These are phyloP conservation scores for Helarctos malayanus DNA, from an alignment of 2,797 vertebrate species.

Conservation along the genomic window DNA sequence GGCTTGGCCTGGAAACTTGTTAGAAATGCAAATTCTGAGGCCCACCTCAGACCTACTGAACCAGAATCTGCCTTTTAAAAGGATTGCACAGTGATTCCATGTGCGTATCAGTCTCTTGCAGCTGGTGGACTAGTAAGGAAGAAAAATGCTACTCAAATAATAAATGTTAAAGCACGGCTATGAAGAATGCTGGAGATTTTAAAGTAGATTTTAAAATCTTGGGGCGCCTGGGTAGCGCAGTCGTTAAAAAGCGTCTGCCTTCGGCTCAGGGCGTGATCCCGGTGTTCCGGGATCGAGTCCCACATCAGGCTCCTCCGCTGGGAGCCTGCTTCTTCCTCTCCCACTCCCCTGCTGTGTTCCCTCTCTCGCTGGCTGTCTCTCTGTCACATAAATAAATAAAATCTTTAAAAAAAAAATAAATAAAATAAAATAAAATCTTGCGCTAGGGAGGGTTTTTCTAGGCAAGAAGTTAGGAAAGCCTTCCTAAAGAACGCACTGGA, in stretches of 20 bases:
- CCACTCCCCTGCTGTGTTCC: too few species aligned
- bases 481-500: not conserved
- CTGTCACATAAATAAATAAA: too few species aligned
- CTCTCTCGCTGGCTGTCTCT: too few species aligned
- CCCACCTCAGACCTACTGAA: not conserved
- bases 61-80: not conserved
- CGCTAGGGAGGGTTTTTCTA: not conserved
- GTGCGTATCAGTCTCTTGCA: not conserved
- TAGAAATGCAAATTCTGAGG: not conserved
- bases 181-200: not conserved
- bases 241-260: too few species aligned
- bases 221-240: too few species aligned
- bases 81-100: not conserved
- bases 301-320: too few species aligned
- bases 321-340: too few species aligned
- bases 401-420: not conserved
- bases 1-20: not conserved
- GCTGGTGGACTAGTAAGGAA: not conserved
- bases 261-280: too few species aligned
- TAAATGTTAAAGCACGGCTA: not conserved
- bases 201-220: not conserved
- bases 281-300: too few species aligned
- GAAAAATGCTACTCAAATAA: not conserved
- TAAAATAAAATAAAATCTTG: not conserved
- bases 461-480: not conserved